Base-by-base conservation (phyloP, 1,140 invertebrate species). In the Sarcophaga peregrina region DNA sequence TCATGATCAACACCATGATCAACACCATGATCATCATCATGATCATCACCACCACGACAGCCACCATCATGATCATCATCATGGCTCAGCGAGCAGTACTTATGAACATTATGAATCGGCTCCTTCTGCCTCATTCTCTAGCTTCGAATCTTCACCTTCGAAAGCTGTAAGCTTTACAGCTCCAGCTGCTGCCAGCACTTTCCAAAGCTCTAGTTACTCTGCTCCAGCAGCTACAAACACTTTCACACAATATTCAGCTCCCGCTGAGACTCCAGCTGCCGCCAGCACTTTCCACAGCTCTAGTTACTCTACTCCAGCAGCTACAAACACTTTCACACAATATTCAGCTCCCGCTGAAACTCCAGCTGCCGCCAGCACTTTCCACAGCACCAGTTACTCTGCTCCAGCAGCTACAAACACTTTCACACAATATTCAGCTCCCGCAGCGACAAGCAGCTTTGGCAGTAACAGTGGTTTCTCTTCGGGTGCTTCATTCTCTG, bases 361-460 rank as follows among this genome's bases (percentile, higher is more conserved):
- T 78, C 84, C 84, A 81, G 62, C 85, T 25, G 7, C n/a, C 3
- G 9, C 74, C 68, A 72, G 68, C 13, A 52, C 50, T 52, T 9
- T 37, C 25, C 20, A 20, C 1, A 76, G 75, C 15, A 50, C 47
- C 9, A 37, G 73, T 9, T 76, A 47, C 47, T 72, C 82, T 8
- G 84, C 48, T 13, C 86, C 86, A 0, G 83, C 50, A 13, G 85
- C 83, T 13, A 82, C 82, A 5, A 74, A 78, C 17, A 62, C 47
- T 15, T 78, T 37, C 10, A 13, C n/a, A 6, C 80, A 54, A 47
- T 81, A 84, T 50, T 80, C 75, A 1, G 58, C 75, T 37, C 75
- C 83, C 50, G 74, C 37, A 3, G 13, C 9, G 7, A n/a, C 74
- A 5, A n/a, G 5, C 46, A 76, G 13, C 3, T 76, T 48, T 15